Evolutionary conservation across 2,888 invertebrate genomes (phyloP).

Genomic region (Folsomia candida): DNA sequence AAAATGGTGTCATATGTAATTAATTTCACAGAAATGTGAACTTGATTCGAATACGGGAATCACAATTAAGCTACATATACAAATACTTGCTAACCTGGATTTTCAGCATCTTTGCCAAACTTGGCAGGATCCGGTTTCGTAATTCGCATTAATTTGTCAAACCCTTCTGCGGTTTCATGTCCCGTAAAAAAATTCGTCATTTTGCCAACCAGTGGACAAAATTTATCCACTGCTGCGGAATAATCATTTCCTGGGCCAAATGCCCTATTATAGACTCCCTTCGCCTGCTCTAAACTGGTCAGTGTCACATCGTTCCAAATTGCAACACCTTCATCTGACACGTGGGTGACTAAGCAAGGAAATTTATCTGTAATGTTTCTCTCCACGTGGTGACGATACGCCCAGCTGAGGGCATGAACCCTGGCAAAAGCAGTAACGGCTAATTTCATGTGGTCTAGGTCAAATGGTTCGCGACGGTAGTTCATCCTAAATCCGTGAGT

Average conservation of each 20-base stretch:
- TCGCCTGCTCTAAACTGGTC: neutral
- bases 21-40: no score
- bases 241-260: neutral
- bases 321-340: neutral
- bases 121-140: neutral
- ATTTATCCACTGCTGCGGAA: neutral
- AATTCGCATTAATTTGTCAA: neutral
- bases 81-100: neutral
- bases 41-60: no score
- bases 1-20: no score
- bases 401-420: conserved; percentile 3
- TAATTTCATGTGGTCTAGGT: neutral
- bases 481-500: neutral
- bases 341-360: neutral
- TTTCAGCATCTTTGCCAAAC: neutral
- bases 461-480: neutral
- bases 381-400: neutral
- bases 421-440: neutral
- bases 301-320: neutral
- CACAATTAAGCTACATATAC: no score
- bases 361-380: neutral
- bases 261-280: neutral
- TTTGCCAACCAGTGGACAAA: neutral
- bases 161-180: neutral
- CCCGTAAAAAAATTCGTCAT: neutral